Conservation (phyloP, 2,797 vertebrate species). For the Sus cebifrons region DNA sequence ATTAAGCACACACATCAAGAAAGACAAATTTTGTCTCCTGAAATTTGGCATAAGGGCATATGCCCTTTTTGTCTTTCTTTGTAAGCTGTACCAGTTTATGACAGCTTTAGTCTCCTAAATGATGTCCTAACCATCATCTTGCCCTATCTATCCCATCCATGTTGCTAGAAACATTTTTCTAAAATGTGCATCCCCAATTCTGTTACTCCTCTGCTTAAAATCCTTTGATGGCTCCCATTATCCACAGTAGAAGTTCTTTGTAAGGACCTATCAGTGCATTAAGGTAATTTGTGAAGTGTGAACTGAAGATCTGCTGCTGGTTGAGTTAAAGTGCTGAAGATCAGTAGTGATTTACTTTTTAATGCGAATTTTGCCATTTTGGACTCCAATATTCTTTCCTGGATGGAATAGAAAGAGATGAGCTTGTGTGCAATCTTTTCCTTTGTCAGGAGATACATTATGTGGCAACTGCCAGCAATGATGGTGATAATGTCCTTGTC, state of each 20-base stretch:
- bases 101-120: not conserved
- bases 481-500: not conserved
- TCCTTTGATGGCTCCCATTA: not conserved
- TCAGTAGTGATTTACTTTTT: conserved; percentile 6
- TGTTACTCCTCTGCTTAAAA: not conserved
- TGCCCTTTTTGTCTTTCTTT: not conserved
- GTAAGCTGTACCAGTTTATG: not conserved
- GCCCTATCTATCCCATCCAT: not conserved
- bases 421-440: not conserved
- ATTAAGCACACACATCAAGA: not conserved
- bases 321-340: conserved; percentile 35
- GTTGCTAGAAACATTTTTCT: not conserved
- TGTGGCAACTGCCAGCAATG: too few species aligned
- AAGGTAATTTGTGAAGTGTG: not conserved
- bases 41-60: not conserved
- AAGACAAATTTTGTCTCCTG: not conserved
- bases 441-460: not conserved
- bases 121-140: not conserved
- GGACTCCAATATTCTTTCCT: not conserved
- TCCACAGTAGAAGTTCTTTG: not conserved
- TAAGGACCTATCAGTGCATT: not conserved
- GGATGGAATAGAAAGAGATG: not conserved
- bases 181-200: not conserved
- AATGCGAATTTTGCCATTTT: not conserved
- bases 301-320: not conserved